These are phyloP conservation scores for Drosophila murphyi DNA, from an alignment of 1,140 invertebrate species.

Conservation along the genomic window DNA sequence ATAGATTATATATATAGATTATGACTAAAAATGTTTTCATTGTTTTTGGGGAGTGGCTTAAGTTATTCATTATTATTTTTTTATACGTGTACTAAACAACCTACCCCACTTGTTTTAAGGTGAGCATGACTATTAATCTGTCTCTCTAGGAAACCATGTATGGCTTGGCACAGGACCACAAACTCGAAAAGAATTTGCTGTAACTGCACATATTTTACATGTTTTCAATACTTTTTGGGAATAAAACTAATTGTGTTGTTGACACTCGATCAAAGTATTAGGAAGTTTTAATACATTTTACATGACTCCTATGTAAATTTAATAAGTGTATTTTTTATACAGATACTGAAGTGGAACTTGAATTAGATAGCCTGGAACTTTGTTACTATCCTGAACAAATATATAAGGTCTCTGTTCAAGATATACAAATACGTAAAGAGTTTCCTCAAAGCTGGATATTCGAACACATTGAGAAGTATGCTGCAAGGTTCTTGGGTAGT, in stretches of 20 bases:
- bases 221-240: slow-evolving; percentile 5
- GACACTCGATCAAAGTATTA: neutral
- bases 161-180: neutral
- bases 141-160: too few species aligned
- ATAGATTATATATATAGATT: neutral
- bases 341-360: slow-evolving; percentile 8
- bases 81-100: slow-evolving; percentile 13
- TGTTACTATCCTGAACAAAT: too few species aligned
- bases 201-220: slow-evolving; percentile 17
- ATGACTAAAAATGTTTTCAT: neutral
- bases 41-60: neutral
- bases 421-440: slow-evolving; percentile 28
- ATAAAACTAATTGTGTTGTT: slow-evolving; percentile 8
- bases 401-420: neutral
- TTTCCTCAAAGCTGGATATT: too few species aligned
- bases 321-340: slow-evolving; percentile 5
- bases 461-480: too few species aligned
- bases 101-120: slow-evolving; percentile 4
- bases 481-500: too few species aligned
- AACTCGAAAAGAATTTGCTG: slow-evolving; percentile 62
- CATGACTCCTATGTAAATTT: neutral
- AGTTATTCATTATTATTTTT: neutral
- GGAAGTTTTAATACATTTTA: neutral
- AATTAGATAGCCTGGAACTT: slow-evolving; percentile 13
- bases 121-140: too few species aligned